A percentile compares a stretch with the other conserved stretches of the same genome.
phyloP scores from a whole-genome alignment of 2,797 vertebrate genomes.

The Poecile montanus region DNA sequence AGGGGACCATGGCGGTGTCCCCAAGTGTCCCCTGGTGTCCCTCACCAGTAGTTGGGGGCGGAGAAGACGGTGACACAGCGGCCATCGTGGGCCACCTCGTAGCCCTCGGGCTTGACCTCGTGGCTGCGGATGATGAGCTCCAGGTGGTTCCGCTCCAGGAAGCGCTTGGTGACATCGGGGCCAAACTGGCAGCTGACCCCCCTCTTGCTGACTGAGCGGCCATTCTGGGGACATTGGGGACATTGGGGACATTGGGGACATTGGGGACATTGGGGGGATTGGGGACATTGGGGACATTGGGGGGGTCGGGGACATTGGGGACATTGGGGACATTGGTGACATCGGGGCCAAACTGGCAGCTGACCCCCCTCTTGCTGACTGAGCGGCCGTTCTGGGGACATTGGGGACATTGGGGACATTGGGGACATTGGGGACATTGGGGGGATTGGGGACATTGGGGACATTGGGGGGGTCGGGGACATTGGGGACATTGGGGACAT shows the following conservation, averaged over 20 bases:
- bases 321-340: no score
- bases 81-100: not conserved
- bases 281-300: no score
- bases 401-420: no score
- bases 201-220: not conserved
- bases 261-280: not conserved
- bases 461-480: not conserved
- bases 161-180: not conserved
- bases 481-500: no score
- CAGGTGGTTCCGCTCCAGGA: not conserved
- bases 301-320: no score
- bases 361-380: no score
- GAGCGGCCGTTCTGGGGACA: no score
- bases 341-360: no score
- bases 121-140: not conserved
- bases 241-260: not conserved
- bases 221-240: not conserved
- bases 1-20: not conserved
- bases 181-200: not conserved
- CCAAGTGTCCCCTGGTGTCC: not conserved
- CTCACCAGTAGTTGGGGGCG: not conserved
- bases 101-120: not conserved
- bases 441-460: not conserved
- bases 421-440: no score
- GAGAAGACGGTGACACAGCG: not conserved